Conservation (phyloP, 2,797 vertebrate species). For the Pseudochaenichthys georgianus region DNA sequence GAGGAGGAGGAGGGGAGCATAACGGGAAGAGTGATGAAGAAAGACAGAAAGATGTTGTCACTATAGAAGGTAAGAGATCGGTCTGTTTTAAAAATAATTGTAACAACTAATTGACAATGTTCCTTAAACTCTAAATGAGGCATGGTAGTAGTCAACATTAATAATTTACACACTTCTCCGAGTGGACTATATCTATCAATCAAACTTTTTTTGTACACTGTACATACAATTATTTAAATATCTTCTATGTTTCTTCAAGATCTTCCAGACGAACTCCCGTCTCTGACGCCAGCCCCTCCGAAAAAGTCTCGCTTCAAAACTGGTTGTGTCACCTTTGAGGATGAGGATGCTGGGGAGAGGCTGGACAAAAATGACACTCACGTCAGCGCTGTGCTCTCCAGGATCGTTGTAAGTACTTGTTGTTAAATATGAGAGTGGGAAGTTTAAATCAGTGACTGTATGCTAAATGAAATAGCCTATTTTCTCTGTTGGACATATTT, state of each 20-base stretch:
- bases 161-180: too few species aligned
- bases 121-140: not conserved
- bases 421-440: not conserved
- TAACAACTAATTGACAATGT: too few species aligned
- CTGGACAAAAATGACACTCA: slow-evolving; percentile 90
- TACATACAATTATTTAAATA: too few species aligned
- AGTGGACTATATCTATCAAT: too few species aligned
- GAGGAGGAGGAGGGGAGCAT: slow-evolving; percentile 40
- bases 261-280: slow-evolving; percentile 91
- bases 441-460: not conserved
- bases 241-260: slow-evolving; percentile 70
- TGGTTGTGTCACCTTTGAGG: slow-evolving; percentile 83
- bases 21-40: slow-evolving; percentile 18
- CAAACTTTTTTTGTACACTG: too few species aligned
- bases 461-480: not conserved
- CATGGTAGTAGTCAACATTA: too few species aligned
- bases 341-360: slow-evolving; percentile 88
- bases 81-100: not conserved
- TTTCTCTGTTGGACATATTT: not conserved
- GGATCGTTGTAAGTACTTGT: slow-evolving; percentile 90
- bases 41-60: slow-evolving; percentile 89
- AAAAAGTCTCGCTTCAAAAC: slow-evolving; percentile 92
- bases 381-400: slow-evolving; percentile 93
- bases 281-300: slow-evolving; percentile 90
- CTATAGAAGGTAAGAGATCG: slow-evolving; percentile 85